phyloP scores from a whole-genome alignment of 2,797 vertebrate genomes.

The Phataginus tricuspis region DNA sequence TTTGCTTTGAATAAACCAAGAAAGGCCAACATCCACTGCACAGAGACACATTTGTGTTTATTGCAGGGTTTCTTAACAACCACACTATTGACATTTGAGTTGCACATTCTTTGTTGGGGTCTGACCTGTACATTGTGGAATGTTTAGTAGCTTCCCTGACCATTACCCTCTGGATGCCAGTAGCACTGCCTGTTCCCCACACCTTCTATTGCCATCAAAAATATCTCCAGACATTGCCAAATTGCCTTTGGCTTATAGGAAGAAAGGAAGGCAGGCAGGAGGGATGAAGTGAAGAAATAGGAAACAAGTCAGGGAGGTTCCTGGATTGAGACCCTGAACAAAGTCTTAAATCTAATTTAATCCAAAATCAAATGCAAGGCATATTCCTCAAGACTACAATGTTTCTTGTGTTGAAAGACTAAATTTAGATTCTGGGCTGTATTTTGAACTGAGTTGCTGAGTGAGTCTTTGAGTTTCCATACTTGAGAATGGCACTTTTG shows the following conservation, averaged over 20 bases:
- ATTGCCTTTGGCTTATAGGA: neutral
- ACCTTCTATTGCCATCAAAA: neutral
- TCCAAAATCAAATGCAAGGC: neutral
- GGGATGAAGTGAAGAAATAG: neutral
- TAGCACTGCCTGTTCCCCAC: neutral
- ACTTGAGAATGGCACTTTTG: neutral
- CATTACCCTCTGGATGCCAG: neutral
- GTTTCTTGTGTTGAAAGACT: neutral
- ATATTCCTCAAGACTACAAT: neutral
- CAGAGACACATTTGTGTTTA: neutral
- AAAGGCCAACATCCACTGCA: neutral
- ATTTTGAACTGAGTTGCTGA: neutral
- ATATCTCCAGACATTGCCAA: neutral
- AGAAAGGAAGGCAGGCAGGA: neutral
- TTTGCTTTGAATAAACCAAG: constrained; percentile 40
- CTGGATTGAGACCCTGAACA: neutral
- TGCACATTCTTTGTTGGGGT: neutral
- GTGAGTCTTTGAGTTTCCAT: neutral
- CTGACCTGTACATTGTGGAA: neutral
- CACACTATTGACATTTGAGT: neutral
- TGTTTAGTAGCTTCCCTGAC: neutral
- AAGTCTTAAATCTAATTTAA: neutral
- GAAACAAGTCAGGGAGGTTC: neutral
- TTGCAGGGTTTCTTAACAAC: neutral
- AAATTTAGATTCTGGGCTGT: neutral